Base-by-base conservation (phyloP, 2,113 vertebrate genomes). In the Chascanopsetta lugubris region DNA sequence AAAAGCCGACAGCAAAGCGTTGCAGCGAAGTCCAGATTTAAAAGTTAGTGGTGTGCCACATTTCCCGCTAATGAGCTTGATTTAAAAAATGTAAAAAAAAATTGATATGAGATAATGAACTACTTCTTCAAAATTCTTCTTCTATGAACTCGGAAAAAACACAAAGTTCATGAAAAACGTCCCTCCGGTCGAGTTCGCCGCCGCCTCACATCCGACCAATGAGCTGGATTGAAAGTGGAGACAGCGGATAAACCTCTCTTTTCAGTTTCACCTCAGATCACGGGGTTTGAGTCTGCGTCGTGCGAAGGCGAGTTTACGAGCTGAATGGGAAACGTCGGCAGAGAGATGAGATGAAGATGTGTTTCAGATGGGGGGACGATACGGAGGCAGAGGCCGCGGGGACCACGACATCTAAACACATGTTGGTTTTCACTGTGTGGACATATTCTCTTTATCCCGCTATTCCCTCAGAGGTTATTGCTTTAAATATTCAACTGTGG, bases 211-310 rank as follows among this genome's bases (percentile, higher is more conserved):
- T 61, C 43, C 10, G 26, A 46, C 18, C 22, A 34, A 45, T 13
- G 34, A 13, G 7, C 7, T 5, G 34, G 45, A 70, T 47, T 75
- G 49, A 65, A 48, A 68, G 72, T 75, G 61, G 42, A 53, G 56
- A 66, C 50, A 24, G 32, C 0, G 25, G 61, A 30, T 9, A 34
- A 29, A 50, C 65, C 11, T 25, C 11, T 20, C 15, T 46, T 45
- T 45, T 36, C 12, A 43, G 27, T 11, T 29, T 42, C 22, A 36
- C 15, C 45, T 65, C 55, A 43, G 22, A 60, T 47, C 7, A n/a
- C n/a, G 32, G 13, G 30, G 10, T 13, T 13, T 34, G 5, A 24
- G 29, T 10, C 7, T 24, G 4, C 10, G 15, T 12, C 5, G 13
- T 12, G 17, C 22, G 17, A 34, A 18, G 40, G 40, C 6, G 48